Evolutionary conservation across 1,140 invertebrate species (phyloP).

Genomic region (Trachelipus rathkii): DNA sequence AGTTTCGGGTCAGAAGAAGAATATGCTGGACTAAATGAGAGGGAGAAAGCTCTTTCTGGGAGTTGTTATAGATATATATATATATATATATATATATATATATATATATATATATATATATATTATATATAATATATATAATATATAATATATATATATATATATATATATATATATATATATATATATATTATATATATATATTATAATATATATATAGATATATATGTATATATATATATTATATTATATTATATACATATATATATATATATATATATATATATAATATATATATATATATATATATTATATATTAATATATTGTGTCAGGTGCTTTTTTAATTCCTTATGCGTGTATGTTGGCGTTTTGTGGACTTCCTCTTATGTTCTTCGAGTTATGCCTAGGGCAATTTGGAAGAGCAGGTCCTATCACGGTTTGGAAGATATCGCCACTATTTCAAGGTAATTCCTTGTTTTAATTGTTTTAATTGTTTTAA

Average conservation of each 20-base stretch:
- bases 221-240: slow-evolving; percentile 14
- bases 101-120: slow-evolving; percentile 21
- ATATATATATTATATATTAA: slow-evolving; percentile 10
- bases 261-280: slow-evolving; percentile 9
- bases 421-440: slow-evolving; percentile 68
- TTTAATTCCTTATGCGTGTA: slow-evolving; percentile 64
- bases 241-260: background rate
- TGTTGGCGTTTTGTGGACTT: slow-evolving; percentile 62
- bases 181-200: background rate
- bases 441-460: slow-evolving; percentile 76
- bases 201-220: background rate
- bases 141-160: slow-evolving; percentile 10
- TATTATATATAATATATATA: slow-evolving; percentile 6
- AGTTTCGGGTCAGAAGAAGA: no score
- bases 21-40: no score
- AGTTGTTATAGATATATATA: background rate
- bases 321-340: slow-evolving; percentile 59
- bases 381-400: slow-evolving; percentile 73
- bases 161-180: background rate
- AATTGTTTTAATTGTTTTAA: no score
- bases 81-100: slow-evolving; percentile 7
- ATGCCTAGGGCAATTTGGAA: slow-evolving; percentile 70
- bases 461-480: slow-evolving; percentile 60
- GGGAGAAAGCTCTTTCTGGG: no score
- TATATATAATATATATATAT: slow-evolving; percentile 1